Evolutionary conservation across 2,113 vertebrate genomes (phyloP).

Genomic region (Bos indicus): DNA sequence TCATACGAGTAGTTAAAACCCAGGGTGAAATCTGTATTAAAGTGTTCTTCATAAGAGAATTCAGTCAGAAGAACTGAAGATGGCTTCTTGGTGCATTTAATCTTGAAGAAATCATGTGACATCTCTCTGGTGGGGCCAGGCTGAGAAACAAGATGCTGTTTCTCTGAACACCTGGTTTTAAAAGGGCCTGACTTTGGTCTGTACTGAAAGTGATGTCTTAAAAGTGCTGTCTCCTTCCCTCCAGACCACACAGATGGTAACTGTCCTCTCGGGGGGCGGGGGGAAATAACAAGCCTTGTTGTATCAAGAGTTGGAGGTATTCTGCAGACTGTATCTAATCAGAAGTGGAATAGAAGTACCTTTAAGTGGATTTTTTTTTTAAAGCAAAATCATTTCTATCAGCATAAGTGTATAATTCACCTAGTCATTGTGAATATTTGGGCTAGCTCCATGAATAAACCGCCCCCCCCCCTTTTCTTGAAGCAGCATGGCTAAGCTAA

Average conservation of each 20-base stretch:
- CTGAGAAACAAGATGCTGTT: not conserved
- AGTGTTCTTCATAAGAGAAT: not conserved
- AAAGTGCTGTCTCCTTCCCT: not conserved
- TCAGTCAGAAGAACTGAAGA: constrained; percentile 4
- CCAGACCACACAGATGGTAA: not conserved
- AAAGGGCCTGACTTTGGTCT: not conserved
- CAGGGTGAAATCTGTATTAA: not conserved
- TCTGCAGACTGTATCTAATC: not conserved
- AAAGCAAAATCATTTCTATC: not conserved
- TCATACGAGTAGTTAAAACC: not conserved
- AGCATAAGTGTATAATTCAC: not conserved
- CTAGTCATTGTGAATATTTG: not conserved
- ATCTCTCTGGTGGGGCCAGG: not conserved
- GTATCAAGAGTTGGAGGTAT: not conserved
- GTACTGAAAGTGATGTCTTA: not conserved
- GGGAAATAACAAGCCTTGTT: not conserved
- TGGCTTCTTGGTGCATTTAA: not conserved
- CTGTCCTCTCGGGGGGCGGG: not conserved
- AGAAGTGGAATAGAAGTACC: not conserved
- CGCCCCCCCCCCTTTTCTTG: not conserved
- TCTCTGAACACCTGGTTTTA: not conserved
- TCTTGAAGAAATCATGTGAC: not conserved
- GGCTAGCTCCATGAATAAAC: not conserved
- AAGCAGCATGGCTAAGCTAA: not conserved
- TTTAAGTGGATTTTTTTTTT: not conserved